A percentile compares a stretch with the other conserved stretches of the same genome.
Evolutionary conservation across 2,888 invertebrate species (phyloP).

Genomic region (Cataglyphis rosenhaueri): DNA sequence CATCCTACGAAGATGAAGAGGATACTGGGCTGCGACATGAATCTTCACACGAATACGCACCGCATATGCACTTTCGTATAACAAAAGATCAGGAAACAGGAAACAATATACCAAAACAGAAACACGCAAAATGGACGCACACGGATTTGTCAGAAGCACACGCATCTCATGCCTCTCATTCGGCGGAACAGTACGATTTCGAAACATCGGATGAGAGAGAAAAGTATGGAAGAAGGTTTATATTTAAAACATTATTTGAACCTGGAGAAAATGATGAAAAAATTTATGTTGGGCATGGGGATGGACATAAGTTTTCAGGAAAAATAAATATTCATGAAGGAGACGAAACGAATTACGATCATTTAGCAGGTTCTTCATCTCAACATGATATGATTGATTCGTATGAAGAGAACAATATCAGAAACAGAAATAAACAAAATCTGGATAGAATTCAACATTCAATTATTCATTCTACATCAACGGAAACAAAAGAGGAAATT

Average conservation of each 20-base stretch:
- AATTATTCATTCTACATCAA: neutral
- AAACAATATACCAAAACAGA: conserved; percentile 17
- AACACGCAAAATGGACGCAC: conserved; percentile 18
- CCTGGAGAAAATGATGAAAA: neutral
- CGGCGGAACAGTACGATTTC: neutral
- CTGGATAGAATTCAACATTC: neutral
- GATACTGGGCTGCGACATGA: conserved; percentile 3
- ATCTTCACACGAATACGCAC: conserved; percentile 3
- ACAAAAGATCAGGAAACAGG: conserved; percentile 9
- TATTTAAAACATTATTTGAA: neutral
- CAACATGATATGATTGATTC: neutral
- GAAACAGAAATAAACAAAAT: conserved; percentile 1
- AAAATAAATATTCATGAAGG: neutral
- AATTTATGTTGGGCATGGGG: neutral
- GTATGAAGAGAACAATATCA: neutral
- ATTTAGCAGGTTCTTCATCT: neutral
- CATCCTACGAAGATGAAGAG: conserved; percentile 28
- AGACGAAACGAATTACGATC: neutral
- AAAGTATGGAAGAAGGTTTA: neutral
- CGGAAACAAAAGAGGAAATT: neutral
- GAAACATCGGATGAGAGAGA: neutral
- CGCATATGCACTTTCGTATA: neutral
- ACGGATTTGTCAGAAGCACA: neutral
- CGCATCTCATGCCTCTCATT: neutral
- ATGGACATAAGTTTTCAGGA: neutral